phyloP scores from a whole-genome alignment of 2,888 invertebrate genomes.

The Drosophila ezoana region DNA sequence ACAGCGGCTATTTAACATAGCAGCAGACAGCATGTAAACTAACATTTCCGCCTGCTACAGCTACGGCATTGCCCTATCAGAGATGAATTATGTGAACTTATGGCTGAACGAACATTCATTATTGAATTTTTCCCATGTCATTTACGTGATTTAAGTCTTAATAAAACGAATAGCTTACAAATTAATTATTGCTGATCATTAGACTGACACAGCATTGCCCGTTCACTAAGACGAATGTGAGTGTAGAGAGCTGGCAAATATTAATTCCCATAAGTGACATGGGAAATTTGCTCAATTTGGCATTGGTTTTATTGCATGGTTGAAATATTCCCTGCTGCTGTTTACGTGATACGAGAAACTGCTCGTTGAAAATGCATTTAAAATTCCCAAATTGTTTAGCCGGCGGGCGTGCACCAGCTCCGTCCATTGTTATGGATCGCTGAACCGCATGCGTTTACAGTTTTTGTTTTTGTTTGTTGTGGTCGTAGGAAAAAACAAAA shows the following conservation, averaged over 20 bases:
- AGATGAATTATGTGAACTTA: neutral
- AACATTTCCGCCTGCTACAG: slow-evolving; percentile 10
- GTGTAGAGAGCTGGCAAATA: slow-evolving; percentile 1
- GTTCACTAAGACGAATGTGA: neutral
- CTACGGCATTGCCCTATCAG: slow-evolving; percentile 11
- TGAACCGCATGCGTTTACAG: slow-evolving; percentile 61
- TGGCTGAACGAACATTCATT: neutral
- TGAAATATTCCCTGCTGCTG: slow-evolving; percentile 16
- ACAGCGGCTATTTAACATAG: slow-evolving; percentile 8
- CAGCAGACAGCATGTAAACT: slow-evolving; percentile 1
- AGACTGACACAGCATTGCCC: neutral
- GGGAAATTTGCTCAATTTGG: slow-evolving; percentile 30
- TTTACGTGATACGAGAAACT: slow-evolving; percentile 11
- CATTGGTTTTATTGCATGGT: slow-evolving; percentile 5
- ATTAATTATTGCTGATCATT: slow-evolving; percentile 1
- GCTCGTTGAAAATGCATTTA: slow-evolving; percentile 24
- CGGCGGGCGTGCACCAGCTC: slow-evolving; percentile 27
- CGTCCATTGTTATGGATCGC: slow-evolving; percentile 63
- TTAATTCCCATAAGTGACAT: slow-evolving; percentile 19
- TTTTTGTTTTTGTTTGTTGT: slow-evolving; percentile 52
- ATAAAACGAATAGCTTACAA: neutral
- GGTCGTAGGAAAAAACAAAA: slow-evolving; percentile 45
- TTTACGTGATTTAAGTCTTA: neutral
- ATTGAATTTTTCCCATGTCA: slow-evolving; percentile 5
- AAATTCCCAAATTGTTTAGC: slow-evolving; percentile 25